phyloP scores from a whole-genome alignment of 2,797 vertebrate genomes.

The Sorex maritimensis region DNA sequence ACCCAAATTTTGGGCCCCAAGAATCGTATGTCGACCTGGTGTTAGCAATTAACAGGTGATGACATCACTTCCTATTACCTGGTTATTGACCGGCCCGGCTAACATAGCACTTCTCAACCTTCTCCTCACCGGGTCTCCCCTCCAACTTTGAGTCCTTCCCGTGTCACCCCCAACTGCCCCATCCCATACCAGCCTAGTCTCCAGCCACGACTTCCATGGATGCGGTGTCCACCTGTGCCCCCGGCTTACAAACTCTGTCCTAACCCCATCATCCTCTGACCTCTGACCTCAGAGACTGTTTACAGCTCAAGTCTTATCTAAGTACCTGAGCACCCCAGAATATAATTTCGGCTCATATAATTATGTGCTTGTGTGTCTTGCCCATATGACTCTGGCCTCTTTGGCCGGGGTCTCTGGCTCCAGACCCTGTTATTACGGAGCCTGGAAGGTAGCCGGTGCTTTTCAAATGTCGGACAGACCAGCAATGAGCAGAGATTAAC shows the following conservation, averaged over 20 bases:
- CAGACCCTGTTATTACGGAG: background rate
- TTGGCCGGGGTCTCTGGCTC: background rate
- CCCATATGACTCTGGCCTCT: background rate
- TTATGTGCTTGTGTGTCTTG: background rate
- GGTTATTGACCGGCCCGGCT: background rate
- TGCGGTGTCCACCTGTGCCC: no score
- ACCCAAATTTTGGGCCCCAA: no score
- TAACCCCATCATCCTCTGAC: background rate
- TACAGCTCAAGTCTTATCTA: background rate
- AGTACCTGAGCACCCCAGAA: background rate
- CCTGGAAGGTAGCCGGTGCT: conserved; percentile 1
- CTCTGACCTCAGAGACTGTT: background rate
- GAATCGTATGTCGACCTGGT: no score
- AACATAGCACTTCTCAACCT: no score
- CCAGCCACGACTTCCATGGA: no score
- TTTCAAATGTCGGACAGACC: background rate
- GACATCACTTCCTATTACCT: background rate
- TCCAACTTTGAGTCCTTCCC: no score
- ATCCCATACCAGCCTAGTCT: no score
- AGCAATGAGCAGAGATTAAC: background rate
- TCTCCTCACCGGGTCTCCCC: no score
- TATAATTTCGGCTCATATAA: conserved; percentile 17
- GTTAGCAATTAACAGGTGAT: no score
- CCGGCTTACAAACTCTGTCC: no score
- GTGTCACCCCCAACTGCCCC: no score